These are phyloP conservation scores for Benthosema pterotum DNA, from an alignment of 2,797 vertebrate genomes.

Conservation along the genomic window DNA sequence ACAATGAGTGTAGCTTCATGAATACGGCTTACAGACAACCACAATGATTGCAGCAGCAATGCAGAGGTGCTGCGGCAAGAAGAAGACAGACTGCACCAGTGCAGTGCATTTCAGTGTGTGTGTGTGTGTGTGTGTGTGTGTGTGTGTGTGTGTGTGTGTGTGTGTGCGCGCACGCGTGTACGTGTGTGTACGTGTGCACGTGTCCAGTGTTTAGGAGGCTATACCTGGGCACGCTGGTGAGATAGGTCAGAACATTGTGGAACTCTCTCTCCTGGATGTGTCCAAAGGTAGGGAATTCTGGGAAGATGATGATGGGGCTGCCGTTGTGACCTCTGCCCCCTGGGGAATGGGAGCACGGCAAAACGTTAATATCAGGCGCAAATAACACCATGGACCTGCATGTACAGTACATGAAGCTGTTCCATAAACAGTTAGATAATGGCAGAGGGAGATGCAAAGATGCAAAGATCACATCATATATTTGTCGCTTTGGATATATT, in stretches of 20 bases:
- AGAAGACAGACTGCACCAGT: not conserved
- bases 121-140: not conserved
- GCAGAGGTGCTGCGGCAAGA: not conserved
- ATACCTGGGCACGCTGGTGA: constrained; percentile 97
- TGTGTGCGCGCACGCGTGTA: not conserved
- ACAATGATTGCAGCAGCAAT: not conserved
- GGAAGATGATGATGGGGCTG: constrained; percentile 95
- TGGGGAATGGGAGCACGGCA: constrained; percentile 49
- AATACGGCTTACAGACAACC: constrained; percentile 7
- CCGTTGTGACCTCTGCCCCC: constrained; percentile 93
- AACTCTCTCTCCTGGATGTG: constrained; percentile 94
- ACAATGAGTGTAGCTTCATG: no score
- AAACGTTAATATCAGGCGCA: not conserved
- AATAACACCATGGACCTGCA: not conserved
- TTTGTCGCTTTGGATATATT: no score
- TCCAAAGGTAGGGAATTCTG: constrained; percentile 91
- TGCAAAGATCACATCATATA: no score
- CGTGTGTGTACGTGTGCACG: not conserved
- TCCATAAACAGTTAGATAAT: not conserved
- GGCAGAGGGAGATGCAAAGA: no score
- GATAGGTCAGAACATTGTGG: constrained; percentile 94
- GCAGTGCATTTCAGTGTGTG: not conserved
- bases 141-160: not conserved
- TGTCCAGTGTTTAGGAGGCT: constrained; percentile 19
- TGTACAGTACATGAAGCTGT: not conserved